Percentiles rank a stretch among this genome's conserved stretches.
Conservation (phyloP, 2,113 vertebrate species). For the Gallinago undulata region DNA sequence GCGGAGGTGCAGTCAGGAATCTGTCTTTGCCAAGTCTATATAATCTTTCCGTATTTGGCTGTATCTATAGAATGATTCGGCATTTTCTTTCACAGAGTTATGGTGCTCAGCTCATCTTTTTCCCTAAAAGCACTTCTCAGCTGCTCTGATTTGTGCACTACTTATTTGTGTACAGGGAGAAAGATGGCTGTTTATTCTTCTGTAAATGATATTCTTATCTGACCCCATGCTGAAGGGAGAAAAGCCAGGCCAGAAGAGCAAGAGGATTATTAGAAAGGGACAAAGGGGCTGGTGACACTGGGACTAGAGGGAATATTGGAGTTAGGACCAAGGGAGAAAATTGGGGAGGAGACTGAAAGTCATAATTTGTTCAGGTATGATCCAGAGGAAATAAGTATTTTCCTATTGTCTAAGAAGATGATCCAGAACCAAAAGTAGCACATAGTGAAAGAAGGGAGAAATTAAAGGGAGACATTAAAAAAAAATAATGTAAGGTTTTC, state of each 20-base stretch:
- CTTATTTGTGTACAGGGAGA: not conserved
- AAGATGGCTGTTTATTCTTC: not conserved
- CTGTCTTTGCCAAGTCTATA: not conserved
- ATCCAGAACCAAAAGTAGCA: not conserved
- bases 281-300: not conserved
- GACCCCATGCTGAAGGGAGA: not conserved
- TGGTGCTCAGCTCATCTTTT: not conserved
- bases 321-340: not conserved
- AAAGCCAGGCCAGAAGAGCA: not conserved
- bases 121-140: accelerated
- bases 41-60: not conserved
- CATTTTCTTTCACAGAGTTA: not conserved
- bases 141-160: not conserved
- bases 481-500: not conserved
- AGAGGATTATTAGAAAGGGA: not conserved
- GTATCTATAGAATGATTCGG: not conserved
- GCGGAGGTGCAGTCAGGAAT: not conserved
- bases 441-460: not conserved
- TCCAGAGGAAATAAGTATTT: not conserved
- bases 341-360: not conserved
- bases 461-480: not conserved
- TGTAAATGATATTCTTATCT: not conserved
- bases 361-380: not conserved
- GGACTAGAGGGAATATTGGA: not conserved
- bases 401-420: not conserved